phyloP scores from a whole-genome alignment of 2,888 invertebrate species.

The Urechis unicinctus region DNA sequence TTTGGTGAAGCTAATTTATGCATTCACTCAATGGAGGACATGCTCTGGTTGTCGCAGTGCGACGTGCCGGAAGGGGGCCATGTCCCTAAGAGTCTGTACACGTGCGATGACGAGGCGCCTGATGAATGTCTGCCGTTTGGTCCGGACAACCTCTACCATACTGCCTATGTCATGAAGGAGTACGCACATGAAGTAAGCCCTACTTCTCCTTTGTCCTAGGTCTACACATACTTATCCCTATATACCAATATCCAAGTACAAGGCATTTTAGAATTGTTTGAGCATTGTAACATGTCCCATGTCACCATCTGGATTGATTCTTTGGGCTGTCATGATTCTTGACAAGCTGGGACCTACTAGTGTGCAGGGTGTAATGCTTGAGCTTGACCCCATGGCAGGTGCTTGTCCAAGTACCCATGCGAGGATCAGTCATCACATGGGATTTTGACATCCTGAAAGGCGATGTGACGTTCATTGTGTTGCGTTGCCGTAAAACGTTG shows the following conservation, averaged over 20 bases:
- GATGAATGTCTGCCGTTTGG: conserved; percentile 39
- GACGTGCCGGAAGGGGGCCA: conserved; percentile 79
- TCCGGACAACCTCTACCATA: conserved; percentile 47
- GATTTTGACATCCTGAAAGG: conserved; percentile 91
- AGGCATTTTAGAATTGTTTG: too few species aligned
- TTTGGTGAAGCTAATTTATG: neutral
- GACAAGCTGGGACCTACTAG: too few species aligned
- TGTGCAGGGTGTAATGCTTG: too few species aligned
- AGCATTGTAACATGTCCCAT: too few species aligned
- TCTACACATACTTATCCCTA: too few species aligned
- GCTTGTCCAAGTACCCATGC: conserved; percentile 71
- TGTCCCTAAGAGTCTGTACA: conserved; percentile 69
- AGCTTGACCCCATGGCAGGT: conserved; percentile 36
- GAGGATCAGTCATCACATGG: conserved; percentile 88
- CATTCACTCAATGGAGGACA: neutral
- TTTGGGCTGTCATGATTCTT: too few species aligned
- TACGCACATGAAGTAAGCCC: conserved; percentile 51
- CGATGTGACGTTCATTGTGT: conserved; percentile 78
- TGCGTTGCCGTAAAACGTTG: conserved; percentile 45
- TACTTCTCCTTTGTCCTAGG: too few species aligned
- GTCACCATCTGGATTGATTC: too few species aligned
- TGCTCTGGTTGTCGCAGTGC: conserved; percentile 56
- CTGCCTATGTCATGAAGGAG: conserved; percentile 49
- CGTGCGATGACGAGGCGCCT: conserved; percentile 30
- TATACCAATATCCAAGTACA: too few species aligned